phyloP scores from a whole-genome alignment of 2,113 vertebrate species.

The Hippocampus zosterae region DNA sequence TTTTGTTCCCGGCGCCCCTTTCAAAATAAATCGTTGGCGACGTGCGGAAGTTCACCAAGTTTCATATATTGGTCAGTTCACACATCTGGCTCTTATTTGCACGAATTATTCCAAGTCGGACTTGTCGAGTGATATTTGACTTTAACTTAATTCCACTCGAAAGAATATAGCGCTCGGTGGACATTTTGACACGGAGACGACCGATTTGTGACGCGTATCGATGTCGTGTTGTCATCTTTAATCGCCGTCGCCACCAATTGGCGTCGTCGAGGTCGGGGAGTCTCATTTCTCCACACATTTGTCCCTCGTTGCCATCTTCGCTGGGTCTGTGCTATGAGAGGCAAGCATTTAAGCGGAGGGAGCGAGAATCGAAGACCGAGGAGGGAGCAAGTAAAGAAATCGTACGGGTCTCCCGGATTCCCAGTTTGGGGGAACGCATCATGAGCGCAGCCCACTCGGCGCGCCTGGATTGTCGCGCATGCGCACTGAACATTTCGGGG shows the following conservation, averaged over 20 bases:
- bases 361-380: background rate
- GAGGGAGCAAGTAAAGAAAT: background rate
- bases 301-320: background rate
- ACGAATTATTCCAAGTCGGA: no score
- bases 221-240: background rate
- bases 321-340: background rate
- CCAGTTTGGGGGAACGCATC: background rate
- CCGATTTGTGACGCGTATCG: no score
- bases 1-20: no score
- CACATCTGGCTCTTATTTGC: no score
- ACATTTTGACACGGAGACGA: background rate
- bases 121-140: no score
- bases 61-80: no score
- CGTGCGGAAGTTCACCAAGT: no score
- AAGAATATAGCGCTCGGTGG: background rate
- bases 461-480: constrained; percentile 35
- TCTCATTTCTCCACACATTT: background rate
- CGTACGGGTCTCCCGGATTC: background rate
- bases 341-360: background rate
- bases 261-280: background rate
- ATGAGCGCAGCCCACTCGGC: background rate
- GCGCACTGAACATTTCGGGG: constrained; percentile 41
- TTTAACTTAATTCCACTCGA: no score
- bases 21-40: no score
- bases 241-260: background rate